phyloP scores from a whole-genome alignment of 2,888 invertebrate species.

The Syritta pipiens region DNA sequence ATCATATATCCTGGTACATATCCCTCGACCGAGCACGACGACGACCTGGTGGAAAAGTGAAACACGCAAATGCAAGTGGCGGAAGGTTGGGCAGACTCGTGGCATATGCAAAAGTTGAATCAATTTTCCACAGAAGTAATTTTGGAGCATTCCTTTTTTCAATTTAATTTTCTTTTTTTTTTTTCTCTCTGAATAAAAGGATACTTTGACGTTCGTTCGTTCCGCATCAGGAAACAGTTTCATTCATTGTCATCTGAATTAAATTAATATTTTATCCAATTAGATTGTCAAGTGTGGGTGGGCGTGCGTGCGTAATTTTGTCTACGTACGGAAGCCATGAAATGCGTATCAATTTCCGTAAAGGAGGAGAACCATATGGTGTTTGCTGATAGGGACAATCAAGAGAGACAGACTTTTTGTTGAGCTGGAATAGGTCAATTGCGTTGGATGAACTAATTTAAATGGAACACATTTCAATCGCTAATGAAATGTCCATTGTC shows the following conservation, averaged over 20 bases:
- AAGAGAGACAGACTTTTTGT: too few relatives aligned
- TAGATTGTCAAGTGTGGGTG: conserved; percentile 24
- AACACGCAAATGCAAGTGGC: conserved; percentile 36
- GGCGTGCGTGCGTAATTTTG: too few relatives aligned
- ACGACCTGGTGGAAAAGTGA: background rate
- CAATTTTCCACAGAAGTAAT: conserved; percentile 23
- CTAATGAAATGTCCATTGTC: too few relatives aligned
- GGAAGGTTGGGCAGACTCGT: background rate
- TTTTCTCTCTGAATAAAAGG: conserved; percentile 26
- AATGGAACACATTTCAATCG: too few relatives aligned
- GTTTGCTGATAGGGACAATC: too few relatives aligned
- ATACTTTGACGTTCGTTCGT: conserved; percentile 12
- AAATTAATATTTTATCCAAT: conserved; percentile 57
- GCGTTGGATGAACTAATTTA: too few relatives aligned
- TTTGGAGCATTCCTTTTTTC: conserved; percentile 10
- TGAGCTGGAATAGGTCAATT: too few relatives aligned
- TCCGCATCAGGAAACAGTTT: conserved; percentile 1
- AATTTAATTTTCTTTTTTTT: background rate
- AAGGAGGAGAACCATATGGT: too few relatives aligned
- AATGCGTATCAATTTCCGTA: too few relatives aligned
- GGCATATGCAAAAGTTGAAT: conserved; percentile 3
- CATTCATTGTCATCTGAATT: conserved; percentile 29
- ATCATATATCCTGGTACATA: conserved; percentile 30
- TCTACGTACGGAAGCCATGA: too few relatives aligned
- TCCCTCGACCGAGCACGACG: background rate